phyloP scores from a whole-genome alignment of 1,140 invertebrate genomes.

The Cotesia typhae region DNA sequence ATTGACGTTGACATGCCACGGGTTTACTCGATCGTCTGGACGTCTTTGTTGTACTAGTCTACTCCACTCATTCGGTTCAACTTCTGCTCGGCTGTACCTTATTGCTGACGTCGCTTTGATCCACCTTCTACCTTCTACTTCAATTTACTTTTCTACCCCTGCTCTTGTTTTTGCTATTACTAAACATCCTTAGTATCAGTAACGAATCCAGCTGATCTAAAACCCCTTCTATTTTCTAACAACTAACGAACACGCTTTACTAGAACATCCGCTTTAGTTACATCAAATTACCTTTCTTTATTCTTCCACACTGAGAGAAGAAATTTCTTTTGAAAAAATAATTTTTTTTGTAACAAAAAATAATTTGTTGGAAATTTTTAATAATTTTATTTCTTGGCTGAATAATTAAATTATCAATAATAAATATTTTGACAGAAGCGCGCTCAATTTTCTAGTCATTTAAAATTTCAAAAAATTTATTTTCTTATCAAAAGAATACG shows the following conservation, averaged over 20 bases:
- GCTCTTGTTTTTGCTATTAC: not conserved
- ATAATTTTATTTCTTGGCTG: too few species aligned
- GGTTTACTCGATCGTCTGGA: slow-evolving; percentile 20
- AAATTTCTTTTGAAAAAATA: too few species aligned
- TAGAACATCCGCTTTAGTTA: slow-evolving; percentile 24
- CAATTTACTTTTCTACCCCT: not conserved
- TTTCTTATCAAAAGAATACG: too few species aligned
- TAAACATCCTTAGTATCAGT: not conserved
- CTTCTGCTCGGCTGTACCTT: not conserved
- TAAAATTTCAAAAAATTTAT: too few species aligned
- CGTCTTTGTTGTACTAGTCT: not conserved
- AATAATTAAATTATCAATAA: too few species aligned
- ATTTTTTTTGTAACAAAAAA: too few species aligned
- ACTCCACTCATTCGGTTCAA: not conserved
- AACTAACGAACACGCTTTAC: slow-evolving; percentile 34
- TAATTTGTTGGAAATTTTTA: too few species aligned
- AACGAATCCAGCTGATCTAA: slow-evolving; percentile 35
- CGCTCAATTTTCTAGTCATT: too few species aligned
- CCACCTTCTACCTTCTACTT: slow-evolving; percentile 7
- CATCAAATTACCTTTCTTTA: too few species aligned
- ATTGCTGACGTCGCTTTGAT: not conserved
- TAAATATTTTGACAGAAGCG: too few species aligned
- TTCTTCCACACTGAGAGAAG: too few species aligned
- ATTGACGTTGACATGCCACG: slow-evolving; percentile 22
- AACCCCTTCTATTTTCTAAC: slow-evolving; percentile 23